Conservation (phyloP, 2,113 vertebrate genomes). For the Heliornis fulica region DNA sequence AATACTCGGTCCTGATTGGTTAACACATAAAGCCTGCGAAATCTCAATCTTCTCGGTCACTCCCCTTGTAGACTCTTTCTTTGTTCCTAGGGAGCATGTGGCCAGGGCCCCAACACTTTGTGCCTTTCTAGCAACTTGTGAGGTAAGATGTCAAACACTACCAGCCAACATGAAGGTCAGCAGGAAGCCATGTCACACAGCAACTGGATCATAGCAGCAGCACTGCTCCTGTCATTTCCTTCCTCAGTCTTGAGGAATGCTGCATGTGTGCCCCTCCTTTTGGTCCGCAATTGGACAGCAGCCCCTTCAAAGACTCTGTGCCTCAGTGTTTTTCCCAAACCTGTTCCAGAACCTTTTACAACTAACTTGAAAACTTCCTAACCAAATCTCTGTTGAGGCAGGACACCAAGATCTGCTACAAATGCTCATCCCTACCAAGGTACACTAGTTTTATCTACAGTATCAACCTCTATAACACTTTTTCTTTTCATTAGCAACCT, state of each 20-base stretch:
- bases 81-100: too few relatives aligned
- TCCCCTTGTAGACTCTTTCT: too few relatives aligned
- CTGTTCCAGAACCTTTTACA: background rate
- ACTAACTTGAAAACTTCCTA: background rate
- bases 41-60: too few relatives aligned
- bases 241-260: background rate
- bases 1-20: too few relatives aligned
- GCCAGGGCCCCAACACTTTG: too few relatives aligned
- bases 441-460: background rate
- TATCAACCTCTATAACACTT: background rate
- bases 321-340: background rate
- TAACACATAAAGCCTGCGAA: too few relatives aligned
- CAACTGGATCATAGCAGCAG: background rate
- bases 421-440: background rate
- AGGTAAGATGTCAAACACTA: background rate
- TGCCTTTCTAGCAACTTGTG: background rate
- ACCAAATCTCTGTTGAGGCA: background rate
- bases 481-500: background rate
- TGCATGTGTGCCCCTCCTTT: background rate
- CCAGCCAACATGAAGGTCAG: background rate
- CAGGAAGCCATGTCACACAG: background rate
- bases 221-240: background rate
- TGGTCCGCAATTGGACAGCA: background rate
- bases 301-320: background rate
- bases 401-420: background rate